Evolutionary conservation across 2,888 invertebrate species (phyloP).

Genomic region (Stomorhina lunata): DNA sequence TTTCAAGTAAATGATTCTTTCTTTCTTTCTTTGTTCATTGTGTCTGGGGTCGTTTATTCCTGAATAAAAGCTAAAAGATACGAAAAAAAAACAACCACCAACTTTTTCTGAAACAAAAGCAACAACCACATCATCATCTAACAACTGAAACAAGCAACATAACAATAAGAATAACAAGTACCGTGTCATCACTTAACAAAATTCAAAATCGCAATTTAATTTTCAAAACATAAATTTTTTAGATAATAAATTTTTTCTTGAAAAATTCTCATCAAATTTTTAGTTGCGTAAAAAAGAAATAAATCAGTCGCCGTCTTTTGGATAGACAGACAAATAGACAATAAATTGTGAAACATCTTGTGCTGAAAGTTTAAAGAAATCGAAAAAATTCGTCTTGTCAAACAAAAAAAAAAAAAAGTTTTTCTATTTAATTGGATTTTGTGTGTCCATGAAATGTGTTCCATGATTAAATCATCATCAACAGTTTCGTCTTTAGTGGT

Average conservation of each 20-base stretch:
- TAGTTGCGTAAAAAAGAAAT: conserved; percentile 1
- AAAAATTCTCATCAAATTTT: conserved; percentile 16
- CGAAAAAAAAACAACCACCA: conserved; percentile 10
- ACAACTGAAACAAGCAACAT: no score
- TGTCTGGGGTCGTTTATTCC: conserved; percentile 23
- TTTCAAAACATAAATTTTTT: conserved; percentile 10
- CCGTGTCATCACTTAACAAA: not conserved
- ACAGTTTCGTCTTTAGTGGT: not conserved
- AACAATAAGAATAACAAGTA: not conserved
- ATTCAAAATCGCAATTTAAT: conserved; percentile 2
- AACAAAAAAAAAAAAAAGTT: not conserved
- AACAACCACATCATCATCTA: conserved; percentile 11
- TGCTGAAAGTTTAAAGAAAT: not conserved
- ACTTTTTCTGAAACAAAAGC: not conserved
- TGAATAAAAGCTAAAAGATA: not conserved
- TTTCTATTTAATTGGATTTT: conserved; percentile 33
- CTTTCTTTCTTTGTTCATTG: conserved; percentile 12
- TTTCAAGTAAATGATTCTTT: conserved; percentile 6
- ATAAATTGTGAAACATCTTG: not conserved
- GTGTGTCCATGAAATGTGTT: conserved; percentile 28
- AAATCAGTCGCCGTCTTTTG: no score
- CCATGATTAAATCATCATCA: conserved; percentile 27
- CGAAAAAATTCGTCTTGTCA: not conserved
- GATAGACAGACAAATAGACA: not conserved
- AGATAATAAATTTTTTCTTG: not conserved